phyloP scores from a whole-genome alignment of 2,797 vertebrate species.

The Vespertilio murinus region DNA sequence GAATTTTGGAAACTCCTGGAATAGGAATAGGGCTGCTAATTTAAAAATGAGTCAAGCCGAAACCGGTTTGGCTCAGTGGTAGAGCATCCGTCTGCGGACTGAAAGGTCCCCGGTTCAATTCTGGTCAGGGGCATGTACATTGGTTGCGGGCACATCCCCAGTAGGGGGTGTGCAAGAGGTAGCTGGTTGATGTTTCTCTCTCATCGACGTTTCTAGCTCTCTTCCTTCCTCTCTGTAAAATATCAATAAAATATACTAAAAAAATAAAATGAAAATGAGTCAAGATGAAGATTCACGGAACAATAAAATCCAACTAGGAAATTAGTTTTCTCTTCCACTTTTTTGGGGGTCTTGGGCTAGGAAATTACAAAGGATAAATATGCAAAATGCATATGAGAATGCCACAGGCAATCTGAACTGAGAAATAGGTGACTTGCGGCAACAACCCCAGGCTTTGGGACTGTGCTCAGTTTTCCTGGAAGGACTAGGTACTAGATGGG shows the following conservation, averaged over 20 bases:
- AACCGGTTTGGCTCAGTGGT: no score
- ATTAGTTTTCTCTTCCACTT: constrained; percentile 48
- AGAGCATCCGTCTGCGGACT: no score
- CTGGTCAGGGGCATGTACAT: no score
- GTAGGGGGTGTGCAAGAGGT: no score
- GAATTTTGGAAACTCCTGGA: constrained; percentile 26
- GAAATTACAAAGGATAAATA: constrained; percentile 45
- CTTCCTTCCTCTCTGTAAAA: no score
- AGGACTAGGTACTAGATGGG: background rate
- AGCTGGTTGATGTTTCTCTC: no score
- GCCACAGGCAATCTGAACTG: background rate
- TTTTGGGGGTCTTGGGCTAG: background rate
- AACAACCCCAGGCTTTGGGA: background rate
- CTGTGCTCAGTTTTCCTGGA: background rate
- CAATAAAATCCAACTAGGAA: constrained; percentile 49
- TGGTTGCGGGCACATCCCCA: no score
- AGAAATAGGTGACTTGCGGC: background rate
- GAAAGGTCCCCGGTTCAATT: no score
- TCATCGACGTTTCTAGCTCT: no score
- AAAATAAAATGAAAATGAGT: constrained; percentile 50
- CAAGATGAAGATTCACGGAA: constrained; percentile 34
- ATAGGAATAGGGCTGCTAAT: constrained; percentile 41
- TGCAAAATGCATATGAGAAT: background rate
- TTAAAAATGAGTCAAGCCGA: constrained; percentile 42
- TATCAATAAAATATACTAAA: no score